phyloP scores from a whole-genome alignment of 2,113 vertebrate species.

The Eulacestoma nigropectus region DNA sequence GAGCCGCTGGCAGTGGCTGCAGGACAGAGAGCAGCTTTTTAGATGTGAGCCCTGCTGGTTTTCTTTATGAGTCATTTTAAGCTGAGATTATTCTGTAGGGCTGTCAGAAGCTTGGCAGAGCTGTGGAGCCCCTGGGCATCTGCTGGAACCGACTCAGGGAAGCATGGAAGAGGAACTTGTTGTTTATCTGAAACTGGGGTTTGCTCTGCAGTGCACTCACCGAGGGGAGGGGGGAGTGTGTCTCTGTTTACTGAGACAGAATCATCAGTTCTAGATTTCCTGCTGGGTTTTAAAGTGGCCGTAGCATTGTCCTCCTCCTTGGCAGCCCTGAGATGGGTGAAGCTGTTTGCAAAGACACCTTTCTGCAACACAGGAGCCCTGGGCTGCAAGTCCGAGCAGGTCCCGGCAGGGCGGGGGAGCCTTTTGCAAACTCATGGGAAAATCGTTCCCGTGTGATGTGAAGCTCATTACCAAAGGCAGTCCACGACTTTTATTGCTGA shows the following conservation, averaged over 20 bases:
- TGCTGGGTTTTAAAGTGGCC: background rate
- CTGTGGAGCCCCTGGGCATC: conserved; percentile 4
- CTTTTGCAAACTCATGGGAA: conserved; percentile 69
- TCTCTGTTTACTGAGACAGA: background rate
- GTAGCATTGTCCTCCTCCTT: background rate
- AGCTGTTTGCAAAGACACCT: conserved; percentile 49
- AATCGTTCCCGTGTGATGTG: conserved; percentile 62
- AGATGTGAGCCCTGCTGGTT: background rate
- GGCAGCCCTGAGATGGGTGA: background rate
- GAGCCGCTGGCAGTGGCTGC: accelerated
- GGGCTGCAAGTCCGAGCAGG: conserved; percentile 50
- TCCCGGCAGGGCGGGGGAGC: conserved; percentile 50
- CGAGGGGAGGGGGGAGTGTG: background rate
- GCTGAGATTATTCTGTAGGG: background rate
- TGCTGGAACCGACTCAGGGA: background rate
- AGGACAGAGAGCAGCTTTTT: background rate
- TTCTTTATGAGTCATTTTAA: conserved; percentile 45
- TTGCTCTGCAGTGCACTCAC: background rate
- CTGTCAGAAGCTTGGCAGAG: conserved; percentile 42
- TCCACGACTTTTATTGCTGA: conserved; percentile 62
- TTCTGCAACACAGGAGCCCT: conserved; percentile 46
- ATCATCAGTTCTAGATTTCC: background rate
- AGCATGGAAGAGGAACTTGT: background rate
- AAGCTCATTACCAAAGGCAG: conserved; percentile 64
- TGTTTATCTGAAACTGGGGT: background rate